phyloP scores from a whole-genome alignment of 92 coral and sea anemone species.

The Bergia puertoricense region DNA sequence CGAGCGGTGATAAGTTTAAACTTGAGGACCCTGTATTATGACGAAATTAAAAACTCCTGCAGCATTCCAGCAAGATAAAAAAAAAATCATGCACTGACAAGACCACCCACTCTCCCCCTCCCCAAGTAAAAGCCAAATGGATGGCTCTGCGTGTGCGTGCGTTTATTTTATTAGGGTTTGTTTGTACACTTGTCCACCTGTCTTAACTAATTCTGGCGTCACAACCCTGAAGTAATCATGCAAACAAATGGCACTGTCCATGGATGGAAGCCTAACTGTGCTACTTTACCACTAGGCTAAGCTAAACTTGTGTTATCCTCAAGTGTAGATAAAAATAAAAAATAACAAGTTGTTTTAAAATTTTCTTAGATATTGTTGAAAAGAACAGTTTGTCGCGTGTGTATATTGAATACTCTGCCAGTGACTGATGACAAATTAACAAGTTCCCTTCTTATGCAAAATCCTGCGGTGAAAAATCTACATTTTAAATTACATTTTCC shows the following conservation, averaged over 20 bases:
- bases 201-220: slow-evolving; percentile 5
- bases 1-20: no score
- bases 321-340: background rate
- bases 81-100: no score
- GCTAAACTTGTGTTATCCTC: background rate
- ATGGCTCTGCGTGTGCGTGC: background rate
- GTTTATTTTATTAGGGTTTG: background rate
- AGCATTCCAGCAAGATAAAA: no score
- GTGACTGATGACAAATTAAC: background rate
- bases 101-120: no score
- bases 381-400: background rate
- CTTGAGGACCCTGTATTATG: no score
- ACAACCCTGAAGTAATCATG: background rate
- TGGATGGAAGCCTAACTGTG: background rate
- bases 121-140: no score
- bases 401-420: no score
- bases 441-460: background rate
- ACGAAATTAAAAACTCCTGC: no score
- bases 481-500: slow-evolving; percentile 19
- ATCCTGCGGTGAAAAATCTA: slow-evolving; percentile 18
- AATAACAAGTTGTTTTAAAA: background rate
- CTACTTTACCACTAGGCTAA: background rate
- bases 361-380: background rate
- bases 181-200: background rate
- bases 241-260: background rate